These are phyloP conservation scores for Sternarchorhynchus goeldii DNA, from an alignment of 2,797 vertebrate genomes.

Conservation along the genomic window DNA sequence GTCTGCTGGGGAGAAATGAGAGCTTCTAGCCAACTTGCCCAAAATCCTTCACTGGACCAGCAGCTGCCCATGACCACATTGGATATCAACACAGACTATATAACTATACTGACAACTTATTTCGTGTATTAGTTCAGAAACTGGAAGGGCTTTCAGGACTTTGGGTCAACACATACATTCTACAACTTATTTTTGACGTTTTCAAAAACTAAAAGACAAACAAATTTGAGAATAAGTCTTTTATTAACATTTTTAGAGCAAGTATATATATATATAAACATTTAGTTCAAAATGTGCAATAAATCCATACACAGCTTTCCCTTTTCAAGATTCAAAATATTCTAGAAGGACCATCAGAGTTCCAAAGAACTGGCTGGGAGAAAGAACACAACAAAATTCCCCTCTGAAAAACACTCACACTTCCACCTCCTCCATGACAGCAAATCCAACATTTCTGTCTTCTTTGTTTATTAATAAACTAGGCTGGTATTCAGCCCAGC, in stretches of 20 bases:
- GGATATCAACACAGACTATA: not conserved
- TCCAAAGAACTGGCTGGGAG: not conserved
- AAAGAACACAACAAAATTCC: conserved; percentile 14
- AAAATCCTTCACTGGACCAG: conserved; percentile 15
- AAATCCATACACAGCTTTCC: conserved; percentile 86
- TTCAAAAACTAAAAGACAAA: not conserved
- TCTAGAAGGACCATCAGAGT: conserved; percentile 66
- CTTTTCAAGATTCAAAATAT: conserved; percentile 55
- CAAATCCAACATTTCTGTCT: not conserved
- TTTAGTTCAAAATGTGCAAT: conserved; percentile 98
- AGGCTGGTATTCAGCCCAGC: not conserved
- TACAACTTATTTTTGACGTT: no score
- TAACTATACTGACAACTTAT: no score
- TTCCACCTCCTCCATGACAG: not conserved
- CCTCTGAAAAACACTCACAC: not conserved
- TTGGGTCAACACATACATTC: no score
- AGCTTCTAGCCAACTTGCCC: conserved; percentile 11
- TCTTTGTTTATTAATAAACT: no score
- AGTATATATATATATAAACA: conserved; percentile 85
- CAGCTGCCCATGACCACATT: not conserved
- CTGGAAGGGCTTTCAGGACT: no score
- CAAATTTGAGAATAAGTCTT: conserved; percentile 84
- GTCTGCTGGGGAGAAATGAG: not conserved
- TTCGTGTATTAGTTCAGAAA: no score
- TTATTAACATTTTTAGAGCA: conserved; percentile 96